Conservation (phyloP, 1,140 invertebrate species). For the Ips typographus region DNA sequence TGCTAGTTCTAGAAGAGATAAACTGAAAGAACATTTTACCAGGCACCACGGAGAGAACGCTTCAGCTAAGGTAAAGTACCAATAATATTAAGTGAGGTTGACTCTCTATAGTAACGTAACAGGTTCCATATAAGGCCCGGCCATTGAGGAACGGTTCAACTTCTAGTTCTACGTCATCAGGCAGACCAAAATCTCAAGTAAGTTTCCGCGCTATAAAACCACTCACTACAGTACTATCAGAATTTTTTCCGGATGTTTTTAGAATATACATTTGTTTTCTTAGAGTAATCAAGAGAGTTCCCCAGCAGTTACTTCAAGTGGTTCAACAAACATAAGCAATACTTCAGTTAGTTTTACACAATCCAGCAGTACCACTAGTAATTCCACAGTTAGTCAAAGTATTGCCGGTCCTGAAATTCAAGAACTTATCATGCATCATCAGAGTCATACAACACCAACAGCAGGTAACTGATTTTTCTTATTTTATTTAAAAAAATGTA, state of each 20-base stretch:
- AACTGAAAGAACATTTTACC: slow-evolving; percentile 66
- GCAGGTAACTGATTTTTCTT: slow-evolving; percentile 21
- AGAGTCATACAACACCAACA: slow-evolving; percentile 45
- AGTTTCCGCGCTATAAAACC: neutral
- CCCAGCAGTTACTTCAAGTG: slow-evolving; percentile 11
- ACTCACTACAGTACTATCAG: neutral
- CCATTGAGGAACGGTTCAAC: slow-evolving; percentile 46
- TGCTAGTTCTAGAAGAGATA: slow-evolving; percentile 64
- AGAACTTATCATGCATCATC: slow-evolving; percentile 52
- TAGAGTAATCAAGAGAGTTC: slow-evolving; percentile 38
- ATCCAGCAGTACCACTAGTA: slow-evolving; percentile 38
- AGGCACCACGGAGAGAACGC: slow-evolving; percentile 63
- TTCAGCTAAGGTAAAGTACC: slow-evolving; percentile 52
- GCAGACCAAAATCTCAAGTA: slow-evolving; percentile 41
- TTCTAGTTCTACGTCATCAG: slow-evolving; percentile 21
- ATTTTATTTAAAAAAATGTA: no score
- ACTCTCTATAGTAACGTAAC: neutral
- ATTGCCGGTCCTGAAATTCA: slow-evolving; percentile 49
- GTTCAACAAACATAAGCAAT: slow-evolving; percentile 35
- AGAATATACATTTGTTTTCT: slow-evolving; percentile 9
- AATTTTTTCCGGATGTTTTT: slow-evolving; percentile 4
- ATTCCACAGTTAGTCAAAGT: slow-evolving; percentile 41
- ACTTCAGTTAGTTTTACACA: slow-evolving; percentile 42
- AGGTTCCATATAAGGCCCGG: slow-evolving; percentile 56
- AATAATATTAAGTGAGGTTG: slow-evolving; percentile 5